A percentile compares a stretch with the other conserved stretches of the same genome.
These are phyloP conservation scores for Heterotis niloticus DNA, from an alignment of 2,113 vertebrate genomes.

Conservation along the genomic window DNA sequence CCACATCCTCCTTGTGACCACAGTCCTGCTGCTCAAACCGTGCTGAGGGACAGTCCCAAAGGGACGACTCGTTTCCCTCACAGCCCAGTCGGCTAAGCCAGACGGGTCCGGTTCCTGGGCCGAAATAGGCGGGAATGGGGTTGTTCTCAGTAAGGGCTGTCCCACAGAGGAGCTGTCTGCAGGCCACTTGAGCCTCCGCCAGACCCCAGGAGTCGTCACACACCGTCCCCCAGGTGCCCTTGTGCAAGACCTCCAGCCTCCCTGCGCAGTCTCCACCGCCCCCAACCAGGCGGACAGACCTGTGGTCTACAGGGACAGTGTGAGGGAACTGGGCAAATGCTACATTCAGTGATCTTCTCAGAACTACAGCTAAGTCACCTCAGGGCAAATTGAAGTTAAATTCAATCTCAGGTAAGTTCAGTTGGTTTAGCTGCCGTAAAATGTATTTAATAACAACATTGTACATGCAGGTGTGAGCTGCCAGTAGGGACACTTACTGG, in stretches of 20 bases:
- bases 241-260: neutral
- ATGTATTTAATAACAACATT: neutral
- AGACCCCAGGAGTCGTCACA: neutral
- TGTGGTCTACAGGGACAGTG: neutral
- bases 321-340: too few species aligned
- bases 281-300: neutral
- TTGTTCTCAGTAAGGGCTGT: neutral
- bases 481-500: slow-evolving; percentile 11
- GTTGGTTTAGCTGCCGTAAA: too few species aligned
- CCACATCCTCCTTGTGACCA: slow-evolving; percentile 38
- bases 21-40: slow-evolving; percentile 33
- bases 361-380: too few species aligned
- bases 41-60: slow-evolving; percentile 34
- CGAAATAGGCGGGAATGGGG: neutral
- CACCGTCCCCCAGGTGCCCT: neutral
- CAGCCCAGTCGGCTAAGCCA: neutral
- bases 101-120: neutral
- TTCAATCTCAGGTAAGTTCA: too few species aligned
- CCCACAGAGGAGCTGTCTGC: neutral
- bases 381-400: neutral
- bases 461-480: neutral
- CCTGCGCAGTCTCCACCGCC: neutral
- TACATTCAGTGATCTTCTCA: too few species aligned
- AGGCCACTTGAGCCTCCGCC: neutral
- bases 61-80: slow-evolving; percentile 13